phyloP scores from a whole-genome alignment of 2,888 invertebrate genomes.

The Microchrysa polita region DNA sequence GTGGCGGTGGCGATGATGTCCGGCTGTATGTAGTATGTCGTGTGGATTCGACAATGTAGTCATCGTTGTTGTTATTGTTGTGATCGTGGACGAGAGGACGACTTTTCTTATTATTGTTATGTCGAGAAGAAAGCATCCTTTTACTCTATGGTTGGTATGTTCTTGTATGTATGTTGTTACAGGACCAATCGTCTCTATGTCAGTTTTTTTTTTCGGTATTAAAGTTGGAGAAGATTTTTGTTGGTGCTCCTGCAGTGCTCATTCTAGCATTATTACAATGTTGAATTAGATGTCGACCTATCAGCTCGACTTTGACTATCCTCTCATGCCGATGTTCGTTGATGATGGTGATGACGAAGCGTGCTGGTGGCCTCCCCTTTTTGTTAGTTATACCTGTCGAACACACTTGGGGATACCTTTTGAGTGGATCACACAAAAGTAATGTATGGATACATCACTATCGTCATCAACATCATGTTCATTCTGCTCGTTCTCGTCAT shows the following conservation, averaged over 20 bases:
- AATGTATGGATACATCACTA: slow-evolving; percentile 7
- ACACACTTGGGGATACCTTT: slow-evolving; percentile 31
- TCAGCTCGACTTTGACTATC: not conserved
- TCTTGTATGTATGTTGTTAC: too few relatives aligned
- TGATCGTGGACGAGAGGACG: slow-evolving; percentile 33
- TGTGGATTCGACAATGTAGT: slow-evolving; percentile 22
- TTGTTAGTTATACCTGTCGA: slow-evolving; percentile 36
- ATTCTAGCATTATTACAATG: too few relatives aligned
- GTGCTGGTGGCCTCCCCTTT: slow-evolving; percentile 15
- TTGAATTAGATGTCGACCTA: too few relatives aligned
- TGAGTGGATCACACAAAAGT: slow-evolving; percentile 33
- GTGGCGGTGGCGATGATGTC: slow-evolving; percentile 3
- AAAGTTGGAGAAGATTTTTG: not conserved
- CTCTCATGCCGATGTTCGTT: slow-evolving; percentile 13
- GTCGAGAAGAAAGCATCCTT: slow-evolving; percentile 5
- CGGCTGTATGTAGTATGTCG: slow-evolving; percentile 9
- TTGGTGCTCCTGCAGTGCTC: not conserved
- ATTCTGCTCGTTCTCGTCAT: slow-evolving; percentile 19
- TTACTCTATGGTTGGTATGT: too few relatives aligned
- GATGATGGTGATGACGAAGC: too few relatives aligned
- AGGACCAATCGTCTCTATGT: slow-evolving; percentile 16
- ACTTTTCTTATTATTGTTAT: slow-evolving; percentile 44
- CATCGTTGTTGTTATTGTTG: slow-evolving; percentile 9
- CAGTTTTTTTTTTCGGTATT: not conserved
- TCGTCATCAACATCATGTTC: too few relatives aligned